Evolutionary conservation across 2,113 vertebrate genomes (phyloP), one percentile per base, ranked within the genome.

Genomic region (Pomatostomus ruficeps): DNA sequence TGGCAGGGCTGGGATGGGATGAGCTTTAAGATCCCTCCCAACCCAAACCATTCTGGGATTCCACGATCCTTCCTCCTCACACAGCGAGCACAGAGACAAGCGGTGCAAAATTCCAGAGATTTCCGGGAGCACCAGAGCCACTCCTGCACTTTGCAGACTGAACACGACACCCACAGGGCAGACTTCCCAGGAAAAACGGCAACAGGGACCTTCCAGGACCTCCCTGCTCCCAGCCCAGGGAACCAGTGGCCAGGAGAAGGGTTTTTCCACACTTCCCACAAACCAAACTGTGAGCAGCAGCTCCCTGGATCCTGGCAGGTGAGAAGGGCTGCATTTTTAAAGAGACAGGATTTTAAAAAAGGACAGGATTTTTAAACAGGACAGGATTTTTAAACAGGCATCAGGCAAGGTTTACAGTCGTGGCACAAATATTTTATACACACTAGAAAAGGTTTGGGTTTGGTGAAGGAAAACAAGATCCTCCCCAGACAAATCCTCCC

Each of bases 121-220:
- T 20, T 5, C 38, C 1, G 1, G 45, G 6, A 38, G 51, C 46
- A 17, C 28, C 2, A 0, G 20, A 42, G 46, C 33, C 9, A 7
- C 28, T 15, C 4, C 2, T 8, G 74, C 48, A 3, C 26, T 52
- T 1, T 22, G 49, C 59, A 68, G 45, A 4, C 29, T 1, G 12
- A 71, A 28, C 7, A 4, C 17, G 11, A 36, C 1, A 29, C 7
- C 51, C 8, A 4, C 1, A 6, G 31, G 0, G 13, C 28, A 28
- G 49, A 66, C 5, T 18, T 48, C 54, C 57, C 36, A 7, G 40
- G 46, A 20, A 19, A 79, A 91, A 52, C 2, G 1, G 21, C 3
- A 1, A 4, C 19, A 1, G 7, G 9, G 40, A 26, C 5, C 26
- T 10, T 23, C 70, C 23, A 0, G 0, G 7, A 11, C 24, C 52